Evolutionary conservation across 2,797 vertebrate species (phyloP), one percentile per base, ranked within the genome.

Genomic region (Calcarius lapponicus): DNA sequence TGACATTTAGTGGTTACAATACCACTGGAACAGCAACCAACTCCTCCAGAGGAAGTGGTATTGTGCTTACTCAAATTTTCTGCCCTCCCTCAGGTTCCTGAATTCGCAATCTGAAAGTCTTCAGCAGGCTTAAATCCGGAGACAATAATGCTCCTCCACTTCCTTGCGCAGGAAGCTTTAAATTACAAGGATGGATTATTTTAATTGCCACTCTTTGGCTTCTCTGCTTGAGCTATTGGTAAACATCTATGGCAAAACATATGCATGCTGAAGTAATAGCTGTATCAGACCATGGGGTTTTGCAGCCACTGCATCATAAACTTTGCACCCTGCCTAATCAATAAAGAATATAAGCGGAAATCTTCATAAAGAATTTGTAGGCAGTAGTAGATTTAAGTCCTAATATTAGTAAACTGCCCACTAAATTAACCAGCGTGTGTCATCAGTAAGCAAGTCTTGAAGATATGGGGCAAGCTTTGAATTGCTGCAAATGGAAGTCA

Each of bases 81-180:
- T 93, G 38, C 86, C 90, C 88, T 94, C 93, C 91, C 86, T 96
- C 93, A 80, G 34, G 93, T 93, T 95, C 87, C 96, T 91, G 87
- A 79, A 64, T 84, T 93, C 80, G 82, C 80, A 96, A 96, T 79
- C 88, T 94, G 92, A 95, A 97, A 96, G 94, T 53, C 78, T 75
- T 88, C 65, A 86, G 53, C 75, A 81, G 71, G 25, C 70, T 92
- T 96, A 90, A 93, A 91, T 96, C 92, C 3, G 61, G 92, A 97
- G 86, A 95, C 91, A 86, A 88, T 97, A 96, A 96, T 83, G 92
- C 56, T 92, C 65, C 78, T 93, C 81, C 91, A 82, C 95, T 98
- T 98, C 98, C 97, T 96, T 74, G 90, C 3, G 3, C 97, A 97
- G 98, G 97, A 98, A 98, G 93, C 93, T 96, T 97, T 96, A 97